phyloP scores from a whole-genome alignment of 2,888 invertebrate genomes.

The Nysson spinosus region DNA sequence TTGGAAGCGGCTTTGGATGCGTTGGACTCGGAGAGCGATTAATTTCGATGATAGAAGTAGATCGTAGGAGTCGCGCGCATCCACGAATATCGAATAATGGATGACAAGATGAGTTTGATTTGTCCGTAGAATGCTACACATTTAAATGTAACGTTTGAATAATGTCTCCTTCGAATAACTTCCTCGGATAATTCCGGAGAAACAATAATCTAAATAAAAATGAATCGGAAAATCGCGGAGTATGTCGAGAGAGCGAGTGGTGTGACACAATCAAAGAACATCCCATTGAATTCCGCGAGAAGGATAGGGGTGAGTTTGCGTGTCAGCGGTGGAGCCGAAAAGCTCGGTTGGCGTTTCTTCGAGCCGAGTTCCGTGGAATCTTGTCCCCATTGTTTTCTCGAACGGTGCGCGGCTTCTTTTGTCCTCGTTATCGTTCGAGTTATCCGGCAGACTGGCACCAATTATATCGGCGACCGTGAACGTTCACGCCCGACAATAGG shows the following conservation, averaged over 20 bases:
- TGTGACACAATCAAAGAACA: not conserved
- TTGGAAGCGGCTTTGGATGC: too few species aligned
- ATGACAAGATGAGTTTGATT: not conserved
- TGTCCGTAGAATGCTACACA: too few species aligned
- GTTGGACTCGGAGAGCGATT: too few species aligned
- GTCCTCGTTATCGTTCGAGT: conserved; percentile 67
- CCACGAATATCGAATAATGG: too few species aligned
- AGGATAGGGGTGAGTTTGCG: conserved; percentile 21
- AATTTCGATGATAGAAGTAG: too few species aligned
- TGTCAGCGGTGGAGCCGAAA: conserved; percentile 12
- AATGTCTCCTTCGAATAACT: too few species aligned
- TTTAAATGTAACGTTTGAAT: too few species aligned
- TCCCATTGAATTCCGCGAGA: conserved; percentile 42
- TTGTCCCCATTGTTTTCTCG: conserved; percentile 54
- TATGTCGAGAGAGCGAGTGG: not conserved
- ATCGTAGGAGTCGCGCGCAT: too few species aligned
- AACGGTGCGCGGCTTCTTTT: conserved; percentile 62
- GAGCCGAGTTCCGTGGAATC: conserved; percentile 32
- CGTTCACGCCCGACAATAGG: conserved; percentile 65
- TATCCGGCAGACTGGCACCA: conserved; percentile 65
- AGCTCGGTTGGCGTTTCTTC: conserved; percentile 25
- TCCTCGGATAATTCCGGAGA: too few species aligned
- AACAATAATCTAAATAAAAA: too few species aligned
- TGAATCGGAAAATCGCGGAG: too few species aligned
- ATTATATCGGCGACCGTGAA: conserved; percentile 64